Evolutionary conservation across 35 echinoderm and acorn worm genomes (phyloP), one percentile per base, ranked within the genome.

Genomic region (Holothuria glaberrima): DNA sequence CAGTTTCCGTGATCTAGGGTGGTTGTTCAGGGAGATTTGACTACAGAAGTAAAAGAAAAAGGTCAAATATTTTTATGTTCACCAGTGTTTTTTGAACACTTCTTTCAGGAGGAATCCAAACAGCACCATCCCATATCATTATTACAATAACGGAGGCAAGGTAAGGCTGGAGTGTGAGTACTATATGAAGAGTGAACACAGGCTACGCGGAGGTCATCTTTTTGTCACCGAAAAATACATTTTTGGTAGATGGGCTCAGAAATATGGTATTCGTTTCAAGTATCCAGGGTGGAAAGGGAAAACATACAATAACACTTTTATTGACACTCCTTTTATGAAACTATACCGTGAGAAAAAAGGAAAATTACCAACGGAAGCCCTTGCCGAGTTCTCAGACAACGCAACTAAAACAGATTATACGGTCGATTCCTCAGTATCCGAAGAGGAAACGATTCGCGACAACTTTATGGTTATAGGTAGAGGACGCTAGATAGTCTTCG

Each of bases 211-310:
- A 59, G 94, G 94, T 5, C 94, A 97, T 89, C 84, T 93, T 6
- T 97, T 97, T 69, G 88, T 97, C 13, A 97, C 94, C 16, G 94
- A 97, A 64, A 97, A 97, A 67, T 93, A 82, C 82, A 93, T 97
- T 28, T 97, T 97, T 71, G 91, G 88, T 12, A 92, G 94, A 30
- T 97, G 94, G 94, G 94, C 94, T 20, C 80, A 91, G 38, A 90
- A 89, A 54, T 92, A 91, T 60, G 86, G 81, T 48, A 97, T 97
- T 5, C 82, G 71, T 17, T 97, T 97, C 68, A 41, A 86, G 7
- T 50, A 88, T 29, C 94, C 94, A 12, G 16, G 36, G 22, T 97
- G 94, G 94, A 93, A 90, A 60, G 22, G 57, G 9, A 94, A 94
- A 52, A 25, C 67, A 4, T 92, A 77, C 68, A 90, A 94, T 41